phyloP scores from a whole-genome alignment of 1,140 invertebrate species.

The Orchesella cincta region DNA sequence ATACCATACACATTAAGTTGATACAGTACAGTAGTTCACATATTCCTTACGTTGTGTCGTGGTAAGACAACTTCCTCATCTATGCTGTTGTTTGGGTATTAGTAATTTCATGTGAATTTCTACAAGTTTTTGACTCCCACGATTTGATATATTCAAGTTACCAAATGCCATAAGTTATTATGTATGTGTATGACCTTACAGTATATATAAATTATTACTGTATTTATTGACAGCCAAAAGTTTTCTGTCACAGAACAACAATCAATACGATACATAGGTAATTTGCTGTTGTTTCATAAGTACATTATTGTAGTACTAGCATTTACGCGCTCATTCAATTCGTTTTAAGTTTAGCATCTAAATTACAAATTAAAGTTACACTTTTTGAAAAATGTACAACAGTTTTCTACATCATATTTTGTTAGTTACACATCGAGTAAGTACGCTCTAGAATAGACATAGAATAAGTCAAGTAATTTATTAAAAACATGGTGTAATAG shows the following conservation, averaged over 20 bases:
- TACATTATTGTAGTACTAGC: neutral
- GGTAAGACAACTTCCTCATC: neutral
- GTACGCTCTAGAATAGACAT: too few relatives aligned
- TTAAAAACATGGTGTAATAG: neutral
- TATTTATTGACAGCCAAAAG: neutral
- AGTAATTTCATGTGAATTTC: constrained; percentile 12
- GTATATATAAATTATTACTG: neutral
- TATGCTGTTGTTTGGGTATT: neutral
- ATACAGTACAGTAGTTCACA: neutral
- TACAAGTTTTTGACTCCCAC: neutral
- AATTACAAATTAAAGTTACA: constrained; percentile 15
- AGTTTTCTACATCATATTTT: neutral
- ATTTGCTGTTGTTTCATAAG: neutral
- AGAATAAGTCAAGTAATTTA: too few relatives aligned
- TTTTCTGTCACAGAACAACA: neutral
- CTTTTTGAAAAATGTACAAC: constrained; percentile 11
- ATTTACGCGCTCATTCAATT: neutral
- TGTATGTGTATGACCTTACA: neutral
- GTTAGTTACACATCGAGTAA: neutral
- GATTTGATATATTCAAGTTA: neutral
- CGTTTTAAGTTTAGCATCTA: neutral
- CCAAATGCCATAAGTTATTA: neutral
- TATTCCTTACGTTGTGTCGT: neutral
- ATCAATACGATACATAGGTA: neutral
- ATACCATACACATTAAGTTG: neutral